phyloP scores from a whole-genome alignment of 2,797 vertebrate species.

The Clangula hyemalis region DNA sequence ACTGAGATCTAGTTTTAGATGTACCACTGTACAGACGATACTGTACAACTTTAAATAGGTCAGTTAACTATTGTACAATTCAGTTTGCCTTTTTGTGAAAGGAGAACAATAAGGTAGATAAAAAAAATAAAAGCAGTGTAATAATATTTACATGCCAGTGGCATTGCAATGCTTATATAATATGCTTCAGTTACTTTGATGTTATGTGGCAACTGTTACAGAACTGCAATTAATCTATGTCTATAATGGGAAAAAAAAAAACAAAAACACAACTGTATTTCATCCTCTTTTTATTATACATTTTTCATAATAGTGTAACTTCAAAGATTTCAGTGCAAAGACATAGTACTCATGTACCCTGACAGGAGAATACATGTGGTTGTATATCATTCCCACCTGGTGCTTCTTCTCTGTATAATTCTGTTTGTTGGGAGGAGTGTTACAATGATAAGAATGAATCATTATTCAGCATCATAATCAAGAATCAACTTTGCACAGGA shows the following conservation, averaged over 20 bases:
- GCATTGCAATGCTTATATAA: background rate
- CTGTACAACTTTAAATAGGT: background rate
- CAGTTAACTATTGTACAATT: background rate
- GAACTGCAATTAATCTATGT: background rate
- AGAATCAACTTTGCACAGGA: background rate
- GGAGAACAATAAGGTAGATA: background rate
- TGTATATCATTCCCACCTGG: background rate
- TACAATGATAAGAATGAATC: background rate
- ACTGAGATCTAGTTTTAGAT: conserved; percentile 12
- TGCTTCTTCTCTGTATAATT: background rate
- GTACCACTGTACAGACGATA: background rate
- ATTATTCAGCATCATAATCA: background rate
- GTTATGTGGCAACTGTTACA: background rate
- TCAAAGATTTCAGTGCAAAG: conserved; percentile 11
- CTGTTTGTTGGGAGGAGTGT: background rate
- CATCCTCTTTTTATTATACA: background rate
- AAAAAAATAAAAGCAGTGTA: background rate
- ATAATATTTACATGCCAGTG: background rate
- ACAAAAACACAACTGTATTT: background rate
- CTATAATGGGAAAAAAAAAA: background rate
- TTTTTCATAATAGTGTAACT: background rate
- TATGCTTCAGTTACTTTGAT: background rate
- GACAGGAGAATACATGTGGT: background rate
- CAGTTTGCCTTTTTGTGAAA: background rate
- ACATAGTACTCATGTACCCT: background rate